phyloP scores from a whole-genome alignment of 2,888 invertebrate genomes.

The Cephus nigrinus region DNA sequence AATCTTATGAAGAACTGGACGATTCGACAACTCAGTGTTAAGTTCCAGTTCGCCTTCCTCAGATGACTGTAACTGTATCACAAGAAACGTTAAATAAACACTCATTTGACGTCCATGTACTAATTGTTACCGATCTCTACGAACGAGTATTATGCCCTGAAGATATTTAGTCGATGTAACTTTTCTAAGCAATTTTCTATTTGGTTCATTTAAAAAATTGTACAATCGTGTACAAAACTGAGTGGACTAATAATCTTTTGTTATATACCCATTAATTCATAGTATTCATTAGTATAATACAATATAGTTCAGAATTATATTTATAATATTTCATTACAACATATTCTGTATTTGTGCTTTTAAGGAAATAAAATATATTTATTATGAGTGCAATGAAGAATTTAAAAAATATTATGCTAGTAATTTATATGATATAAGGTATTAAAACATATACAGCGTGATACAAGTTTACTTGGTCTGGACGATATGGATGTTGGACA shows the following conservation, averaged over 20 bases:
- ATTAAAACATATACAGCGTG: not conserved
- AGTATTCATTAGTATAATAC: not conserved
- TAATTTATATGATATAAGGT: not conserved
- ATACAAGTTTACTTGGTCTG: not conserved
- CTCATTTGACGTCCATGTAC: conserved; percentile 29
- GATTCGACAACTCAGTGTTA: not conserved
- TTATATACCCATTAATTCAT: not conserved
- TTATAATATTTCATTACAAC: not conserved
- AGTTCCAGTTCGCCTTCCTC: conserved; percentile 12
- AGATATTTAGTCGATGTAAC: not conserved
- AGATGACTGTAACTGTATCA: conserved; percentile 58
- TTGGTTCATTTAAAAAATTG: not conserved
- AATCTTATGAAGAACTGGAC: conserved; percentile 13
- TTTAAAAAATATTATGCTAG: not conserved
- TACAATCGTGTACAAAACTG: not conserved
- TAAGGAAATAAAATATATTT: not conserved
- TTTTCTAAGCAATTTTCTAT: not conserved
- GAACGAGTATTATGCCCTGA: not conserved
- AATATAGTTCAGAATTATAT: not conserved
- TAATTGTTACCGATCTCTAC: conserved; percentile 58
- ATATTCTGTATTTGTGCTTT: not conserved
- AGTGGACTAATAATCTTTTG: not conserved
- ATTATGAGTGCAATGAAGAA: not conserved
- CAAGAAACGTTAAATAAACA: conserved; percentile 61
- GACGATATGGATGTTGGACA: not conserved